Evolutionary conservation across 2,113 vertebrate genomes (phyloP).

Genomic region (Rutilus rutilus): DNA sequence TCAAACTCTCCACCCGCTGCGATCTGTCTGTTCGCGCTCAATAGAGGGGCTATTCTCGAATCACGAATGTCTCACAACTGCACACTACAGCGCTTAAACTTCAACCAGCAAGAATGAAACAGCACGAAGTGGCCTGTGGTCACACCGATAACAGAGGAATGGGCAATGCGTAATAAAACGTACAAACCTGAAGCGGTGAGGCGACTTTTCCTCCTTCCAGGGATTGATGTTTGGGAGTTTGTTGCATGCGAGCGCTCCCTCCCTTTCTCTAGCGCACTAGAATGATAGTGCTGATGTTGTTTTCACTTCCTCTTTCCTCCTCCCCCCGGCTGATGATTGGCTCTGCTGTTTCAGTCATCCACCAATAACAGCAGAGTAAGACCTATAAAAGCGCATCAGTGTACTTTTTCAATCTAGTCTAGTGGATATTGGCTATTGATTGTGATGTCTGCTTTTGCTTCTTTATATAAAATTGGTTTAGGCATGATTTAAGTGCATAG

Average conservation of each 20-base stretch:
- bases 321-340: conserved; percentile 72
- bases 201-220: conserved; percentile 65
- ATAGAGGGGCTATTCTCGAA: conserved; percentile 30
- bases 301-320: conserved; percentile 79
- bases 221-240: conserved; percentile 69
- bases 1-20: conserved; percentile 21
- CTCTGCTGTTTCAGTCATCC: conserved; percentile 31
- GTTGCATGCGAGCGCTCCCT: conserved; percentile 55
- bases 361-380: conserved; percentile 59
- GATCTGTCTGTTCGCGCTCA: conserved; percentile 20
- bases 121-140: neutral
- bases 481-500: neutral
- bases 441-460: neutral
- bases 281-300: conserved; percentile 72
- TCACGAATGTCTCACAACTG: conserved; percentile 27
- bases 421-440: neutral
- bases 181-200: conserved; percentile 72
- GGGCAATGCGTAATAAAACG: neutral
- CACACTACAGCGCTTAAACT: conserved; percentile 25
- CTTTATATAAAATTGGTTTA: neutral
- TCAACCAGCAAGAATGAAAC: neutral
- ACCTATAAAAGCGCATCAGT: conserved; percentile 8
- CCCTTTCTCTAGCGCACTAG: conserved; percentile 49
- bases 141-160: neutral
- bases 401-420: neutral